Percentiles rank a stretch among this genome's conserved stretches.
Conservation (phyloP, 2,113 vertebrate genomes). For the Clarias batrachus region DNA sequence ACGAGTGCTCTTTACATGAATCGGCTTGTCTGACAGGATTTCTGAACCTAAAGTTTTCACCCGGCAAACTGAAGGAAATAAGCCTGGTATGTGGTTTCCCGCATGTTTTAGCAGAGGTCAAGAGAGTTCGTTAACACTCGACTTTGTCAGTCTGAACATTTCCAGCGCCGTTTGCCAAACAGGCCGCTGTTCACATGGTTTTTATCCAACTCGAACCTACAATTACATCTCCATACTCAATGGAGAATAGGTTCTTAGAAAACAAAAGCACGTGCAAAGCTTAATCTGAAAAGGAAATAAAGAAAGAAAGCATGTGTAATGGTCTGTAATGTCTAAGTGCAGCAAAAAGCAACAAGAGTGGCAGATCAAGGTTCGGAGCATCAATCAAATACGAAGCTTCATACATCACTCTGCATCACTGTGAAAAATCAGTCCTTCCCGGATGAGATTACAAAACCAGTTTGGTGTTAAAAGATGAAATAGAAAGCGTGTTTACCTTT, state of each 20-base stretch:
- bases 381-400: background rate
- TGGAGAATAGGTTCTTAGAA: background rate
- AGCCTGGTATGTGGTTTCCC: background rate
- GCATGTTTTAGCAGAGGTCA: background rate
- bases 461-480: background rate
- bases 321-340: background rate
- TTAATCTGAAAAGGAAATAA: too few relatives aligned
- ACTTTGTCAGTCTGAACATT: background rate
- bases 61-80: background rate
- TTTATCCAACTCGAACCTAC: background rate
- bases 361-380: background rate
- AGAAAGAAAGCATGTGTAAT: background rate
- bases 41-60: slow-evolving; percentile 4
- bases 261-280: background rate
- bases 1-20: background rate
- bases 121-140: background rate
- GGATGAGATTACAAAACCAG: background rate
- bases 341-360: background rate
- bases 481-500: background rate
- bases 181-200: background rate
- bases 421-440: too few relatives aligned
- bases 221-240: slow-evolving; percentile 23
- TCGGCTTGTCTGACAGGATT: background rate
- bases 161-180: background rate
- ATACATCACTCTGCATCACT: too few relatives aligned